A percentile compares a stretch with the other conserved stretches of the same genome.
Evolutionary conservation across 2,797 vertebrate genomes (phyloP).

Genomic region (Sebastolobus altivelis): DNA sequence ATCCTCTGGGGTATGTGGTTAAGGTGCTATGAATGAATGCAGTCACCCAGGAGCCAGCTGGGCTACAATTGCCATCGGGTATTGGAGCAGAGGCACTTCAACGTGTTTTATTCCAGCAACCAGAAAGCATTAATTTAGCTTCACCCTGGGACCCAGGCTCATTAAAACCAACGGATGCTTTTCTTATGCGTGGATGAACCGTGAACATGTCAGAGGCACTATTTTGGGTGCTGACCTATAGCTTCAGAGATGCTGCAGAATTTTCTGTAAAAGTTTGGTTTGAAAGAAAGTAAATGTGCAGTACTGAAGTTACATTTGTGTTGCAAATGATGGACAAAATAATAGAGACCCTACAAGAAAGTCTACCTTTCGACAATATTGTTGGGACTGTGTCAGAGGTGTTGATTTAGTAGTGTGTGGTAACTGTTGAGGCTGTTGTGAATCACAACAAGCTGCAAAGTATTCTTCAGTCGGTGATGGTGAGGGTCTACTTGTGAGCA

Average conservation of each 20-base stretch:
- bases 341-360: neutral
- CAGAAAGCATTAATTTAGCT: constrained; percentile 22
- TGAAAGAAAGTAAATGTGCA: neutral
- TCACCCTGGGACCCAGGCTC: constrained; percentile 1
- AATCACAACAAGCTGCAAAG: neutral
- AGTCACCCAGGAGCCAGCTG: constrained; percentile 37
- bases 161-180: constrained; percentile 22
- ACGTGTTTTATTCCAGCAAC: neutral
- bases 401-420: neutral
- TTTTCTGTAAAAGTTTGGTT: neutral
- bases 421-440: neutral
- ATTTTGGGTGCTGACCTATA: constrained; percentile 11
- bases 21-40: constrained; percentile 60
- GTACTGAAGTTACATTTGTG: neutral
- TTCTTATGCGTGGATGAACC: constrained; percentile 20
- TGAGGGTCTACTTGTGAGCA: neutral
- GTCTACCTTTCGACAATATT: neutral
- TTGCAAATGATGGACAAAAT: neutral
- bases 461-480: neutral
- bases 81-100: constrained; percentile 1
- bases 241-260: neutral
- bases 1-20: constrained; percentile 54
- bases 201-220: constrained; percentile 16
- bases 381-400: neutral
- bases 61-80: constrained; percentile 9